Conservation (phyloP, 2,797 vertebrate species). For the Spinibarbus caldwelli region DNA sequence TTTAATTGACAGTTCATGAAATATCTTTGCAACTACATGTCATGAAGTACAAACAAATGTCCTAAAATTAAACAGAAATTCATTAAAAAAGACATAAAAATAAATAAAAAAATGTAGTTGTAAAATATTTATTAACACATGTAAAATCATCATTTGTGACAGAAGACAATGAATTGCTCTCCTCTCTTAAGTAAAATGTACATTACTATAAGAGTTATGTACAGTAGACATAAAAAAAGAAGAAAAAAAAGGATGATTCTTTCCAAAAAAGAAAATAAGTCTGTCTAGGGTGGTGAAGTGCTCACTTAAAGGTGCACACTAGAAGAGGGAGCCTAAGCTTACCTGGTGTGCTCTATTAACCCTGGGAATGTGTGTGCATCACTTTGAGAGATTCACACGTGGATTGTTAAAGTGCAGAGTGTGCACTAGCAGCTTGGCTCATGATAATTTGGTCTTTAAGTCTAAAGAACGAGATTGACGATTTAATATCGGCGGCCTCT, state of each 20-base stretch:
- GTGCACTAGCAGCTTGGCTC: constrained; percentile 27
- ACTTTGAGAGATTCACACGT: background rate
- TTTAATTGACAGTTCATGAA: constrained; percentile 4
- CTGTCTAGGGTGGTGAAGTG: constrained; percentile 30
- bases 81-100: background rate
- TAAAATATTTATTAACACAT: constrained; percentile 68
- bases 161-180: constrained; percentile 54
- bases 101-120: constrained; percentile 44
- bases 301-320: constrained; percentile 46
- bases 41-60: constrained; percentile 4
- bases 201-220: constrained; percentile 60
- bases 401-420: constrained; percentile 28
- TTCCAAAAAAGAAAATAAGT: constrained; percentile 40
- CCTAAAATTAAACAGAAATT: constrained; percentile 18
- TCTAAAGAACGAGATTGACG: background rate
- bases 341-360: background rate
- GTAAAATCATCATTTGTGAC: constrained; percentile 64
- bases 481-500: constrained; percentile 41
- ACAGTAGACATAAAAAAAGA: constrained; percentile 51
- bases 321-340: background rate
- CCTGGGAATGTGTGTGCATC: constrained; percentile 10
- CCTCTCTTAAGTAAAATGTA: constrained; percentile 55
- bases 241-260: constrained; percentile 28
- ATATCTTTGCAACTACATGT: background rate
- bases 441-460: background rate